Evolutionary conservation across 2,797 vertebrate genomes (phyloP).

Genomic region (Phalanger gymnotis): DNA sequence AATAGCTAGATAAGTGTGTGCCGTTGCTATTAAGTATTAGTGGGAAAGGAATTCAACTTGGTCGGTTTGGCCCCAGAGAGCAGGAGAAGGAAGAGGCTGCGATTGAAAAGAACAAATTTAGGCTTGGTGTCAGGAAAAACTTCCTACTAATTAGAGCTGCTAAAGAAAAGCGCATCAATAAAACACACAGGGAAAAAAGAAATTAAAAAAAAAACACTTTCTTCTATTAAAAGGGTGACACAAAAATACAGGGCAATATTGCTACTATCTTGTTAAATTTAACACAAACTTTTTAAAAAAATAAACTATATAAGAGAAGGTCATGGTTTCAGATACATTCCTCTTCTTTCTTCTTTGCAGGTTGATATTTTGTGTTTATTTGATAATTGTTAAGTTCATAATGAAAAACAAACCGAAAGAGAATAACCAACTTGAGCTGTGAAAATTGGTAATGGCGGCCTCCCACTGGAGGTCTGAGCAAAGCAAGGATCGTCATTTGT

Average conservation of each 20-base stretch:
- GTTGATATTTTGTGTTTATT: background rate
- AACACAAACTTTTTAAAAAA: background rate
- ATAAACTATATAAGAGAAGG: background rate
- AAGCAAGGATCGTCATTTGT: background rate
- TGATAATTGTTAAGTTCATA: background rate
- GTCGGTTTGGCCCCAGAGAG: background rate
- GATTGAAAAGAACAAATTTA: background rate
- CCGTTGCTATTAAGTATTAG: background rate
- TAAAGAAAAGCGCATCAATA: background rate
- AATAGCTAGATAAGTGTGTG: background rate
- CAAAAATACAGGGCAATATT: background rate
- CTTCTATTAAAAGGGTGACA: background rate
- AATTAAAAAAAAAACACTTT: background rate
- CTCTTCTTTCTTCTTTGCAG: background rate
- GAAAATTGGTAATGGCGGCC: background rate
- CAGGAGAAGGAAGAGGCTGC: background rate
- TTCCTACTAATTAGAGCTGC: background rate
- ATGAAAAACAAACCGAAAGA: background rate
- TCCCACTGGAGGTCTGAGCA: background rate
- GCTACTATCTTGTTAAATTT: background rate
- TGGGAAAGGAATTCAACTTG: background rate
- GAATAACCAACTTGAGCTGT: background rate
- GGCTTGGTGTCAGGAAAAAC: background rate
- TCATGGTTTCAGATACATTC: background rate
- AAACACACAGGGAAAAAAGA: background rate